phyloP scores from a whole-genome alignment of 2,797 vertebrate species.

The Falco biarmicus region DNA sequence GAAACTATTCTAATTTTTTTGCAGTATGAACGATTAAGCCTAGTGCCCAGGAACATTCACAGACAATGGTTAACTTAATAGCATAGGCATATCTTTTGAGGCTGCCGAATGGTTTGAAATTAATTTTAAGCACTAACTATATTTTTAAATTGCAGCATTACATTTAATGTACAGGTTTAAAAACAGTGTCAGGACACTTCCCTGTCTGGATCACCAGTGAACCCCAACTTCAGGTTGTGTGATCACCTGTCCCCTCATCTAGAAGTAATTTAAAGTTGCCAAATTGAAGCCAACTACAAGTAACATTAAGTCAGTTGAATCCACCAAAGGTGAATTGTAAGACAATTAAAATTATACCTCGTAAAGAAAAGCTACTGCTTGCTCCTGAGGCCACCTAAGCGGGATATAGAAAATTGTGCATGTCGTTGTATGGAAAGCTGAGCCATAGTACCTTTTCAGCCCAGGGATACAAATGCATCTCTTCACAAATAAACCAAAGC shows the following conservation, averaged over 20 bases:
- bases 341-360: not conserved
- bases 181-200: not conserved
- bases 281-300: not conserved
- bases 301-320: not conserved
- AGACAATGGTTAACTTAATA: not conserved
- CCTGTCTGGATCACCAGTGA: not conserved
- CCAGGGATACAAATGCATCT: not conserved
- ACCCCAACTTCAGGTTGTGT: not conserved
- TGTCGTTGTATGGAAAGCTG: not conserved
- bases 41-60: not conserved
- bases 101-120: not conserved
- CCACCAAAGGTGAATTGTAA: not conserved
- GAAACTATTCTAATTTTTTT: not conserved
- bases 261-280: not conserved
- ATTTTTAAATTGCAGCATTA: not conserved
- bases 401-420: not conserved
- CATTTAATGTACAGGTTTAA: accelerated
- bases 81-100: not conserved
- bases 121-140: not conserved
- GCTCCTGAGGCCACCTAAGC: not conserved
- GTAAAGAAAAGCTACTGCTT: not conserved
- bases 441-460: not conserved
- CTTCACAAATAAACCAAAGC: not conserved
- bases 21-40: not conserved
- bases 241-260: not conserved